Base-by-base conservation (phyloP, 1,140 invertebrate genomes). In the Dendroctonus ponderosae region DNA sequence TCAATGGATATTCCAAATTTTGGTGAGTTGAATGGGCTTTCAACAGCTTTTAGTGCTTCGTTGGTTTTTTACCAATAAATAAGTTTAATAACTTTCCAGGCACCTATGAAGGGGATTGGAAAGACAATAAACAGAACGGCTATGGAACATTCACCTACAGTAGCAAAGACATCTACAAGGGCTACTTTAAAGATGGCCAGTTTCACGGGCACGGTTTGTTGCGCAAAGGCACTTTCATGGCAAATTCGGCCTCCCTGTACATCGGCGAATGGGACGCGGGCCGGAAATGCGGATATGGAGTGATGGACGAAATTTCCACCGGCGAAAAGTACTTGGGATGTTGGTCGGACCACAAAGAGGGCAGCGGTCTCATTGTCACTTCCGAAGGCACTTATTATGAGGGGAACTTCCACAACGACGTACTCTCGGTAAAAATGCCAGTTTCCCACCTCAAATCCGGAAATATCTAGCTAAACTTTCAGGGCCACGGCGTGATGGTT, bases 311-410 rank as follows among this genome's bases (percentile, higher is more conserved):
- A 75, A 91, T 93, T 50, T 83, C 87, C 37, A 88, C 85, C 72
- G 93, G 92, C 26, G 91, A 94, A 78, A 94, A 94, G 78, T 95
- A 94, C 80, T 85, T 95, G 74, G 93, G 93, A 11, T 87, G 87
- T 77, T 96, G 93, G 91, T 85, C 80, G 59, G 91, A 93, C 63
- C 90, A 92, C 76, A 85, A 87, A 66, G 87, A 91, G 76, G 92
- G 92, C 0, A 85, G 85, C 73, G 92, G 92, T 7, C 80, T 93
- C 39, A 91, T 94, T 53, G 91, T 95, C 3, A 94, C 92, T 0
- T 81, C 93, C 57, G 91, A 94, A 80, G 92, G 92, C 0, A 89
- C 93, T 80, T 95, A 96, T 80, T 94, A 93, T 72, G 92, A 94
- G 81, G 93, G 93, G 37, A 85, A 85, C 59, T 96, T 94, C 76